phyloP scores from a whole-genome alignment of 2,797 vertebrate genomes.

The Hybognathus amarus region DNA sequence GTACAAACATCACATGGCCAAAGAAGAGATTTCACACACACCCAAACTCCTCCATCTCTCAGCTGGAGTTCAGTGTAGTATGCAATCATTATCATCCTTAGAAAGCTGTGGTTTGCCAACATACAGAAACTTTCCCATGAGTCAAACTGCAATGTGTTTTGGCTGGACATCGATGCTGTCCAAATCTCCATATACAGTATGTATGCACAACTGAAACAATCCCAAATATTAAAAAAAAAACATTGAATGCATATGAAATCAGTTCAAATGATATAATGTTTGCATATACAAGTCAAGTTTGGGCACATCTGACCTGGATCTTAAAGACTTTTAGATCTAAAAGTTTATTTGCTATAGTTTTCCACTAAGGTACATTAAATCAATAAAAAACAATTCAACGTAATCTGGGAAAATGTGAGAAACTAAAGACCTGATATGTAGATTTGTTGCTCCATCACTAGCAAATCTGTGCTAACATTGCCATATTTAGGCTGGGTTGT shows the following conservation, averaged over 20 bases:
- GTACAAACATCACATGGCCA: slow-evolving; percentile 18
- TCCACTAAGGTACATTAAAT: background rate
- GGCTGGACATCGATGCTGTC: background rate
- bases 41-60: background rate
- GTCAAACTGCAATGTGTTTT: background rate
- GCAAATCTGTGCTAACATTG: background rate
- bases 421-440: background rate
- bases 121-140: background rate
- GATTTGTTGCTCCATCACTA: background rate
- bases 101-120: background rate
- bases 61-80: background rate
- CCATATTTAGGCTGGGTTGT: background rate
- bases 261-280: background rate
- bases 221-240: background rate
- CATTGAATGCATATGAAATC: background rate
- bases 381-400: background rate
- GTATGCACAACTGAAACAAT: background rate
- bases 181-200: background rate
- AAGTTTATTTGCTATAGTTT: background rate
- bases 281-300: background rate
- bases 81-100: background rate
- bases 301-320: background rate
- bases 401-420: background rate
- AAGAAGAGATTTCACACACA: slow-evolving; percentile 5
- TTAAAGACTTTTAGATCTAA: background rate